Base-by-base conservation (phyloP, 2,888 invertebrate genomes). In the Celastrina argiolus region DNA sequence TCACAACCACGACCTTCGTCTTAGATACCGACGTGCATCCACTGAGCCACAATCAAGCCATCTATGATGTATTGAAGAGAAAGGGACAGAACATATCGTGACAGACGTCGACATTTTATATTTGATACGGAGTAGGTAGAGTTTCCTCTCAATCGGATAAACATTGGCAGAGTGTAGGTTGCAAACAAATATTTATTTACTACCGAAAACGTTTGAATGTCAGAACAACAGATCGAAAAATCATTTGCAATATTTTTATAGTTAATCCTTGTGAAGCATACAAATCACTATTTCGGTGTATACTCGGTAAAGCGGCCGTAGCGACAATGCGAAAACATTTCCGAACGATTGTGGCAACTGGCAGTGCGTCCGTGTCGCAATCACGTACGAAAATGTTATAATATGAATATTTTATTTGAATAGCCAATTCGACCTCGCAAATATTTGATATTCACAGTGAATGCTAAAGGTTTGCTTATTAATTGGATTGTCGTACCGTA, bases 381-480 rank as follows among this genome's bases (percentile, higher is more conserved):
- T 81, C 80, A 80, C 78, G 73, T 72, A 72, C 74, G 78, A 78
- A 81, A 82, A 81, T 81, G 82, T 82, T 80, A 80, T 81, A 81
- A 83, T 84, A 82, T 85, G 81, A 86, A 87, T 87, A 86, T 87
- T 87, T 87, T 85, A 87, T 85, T 82, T 81, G 78, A 79, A 81
- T 78, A 80, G 79, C 80, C 84, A 80, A 67, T 69, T 69, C 65
- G 64, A 66, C 68, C 69, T 68, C 66, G 69, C 70, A 71, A 85
- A 85, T 80, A 84, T 87, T 88, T 87, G 78, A 83, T 85, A 88
- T 88, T 87, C 87, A 82, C 81, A 75, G 81, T 81, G 85, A 82
- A 82, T 85, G 78, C 83, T 81, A 84, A 85, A 87, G 85, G 84
- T 85, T 85, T 86, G 84, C 83, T 87, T 85, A 87, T 85, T 87